Evolutionary conservation across 30 jellyfish, hydroid and myxozoan genomes (phyloP), one percentile per base, ranked within the genome.

Genomic region (Phacellophora camtschatica): DNA sequence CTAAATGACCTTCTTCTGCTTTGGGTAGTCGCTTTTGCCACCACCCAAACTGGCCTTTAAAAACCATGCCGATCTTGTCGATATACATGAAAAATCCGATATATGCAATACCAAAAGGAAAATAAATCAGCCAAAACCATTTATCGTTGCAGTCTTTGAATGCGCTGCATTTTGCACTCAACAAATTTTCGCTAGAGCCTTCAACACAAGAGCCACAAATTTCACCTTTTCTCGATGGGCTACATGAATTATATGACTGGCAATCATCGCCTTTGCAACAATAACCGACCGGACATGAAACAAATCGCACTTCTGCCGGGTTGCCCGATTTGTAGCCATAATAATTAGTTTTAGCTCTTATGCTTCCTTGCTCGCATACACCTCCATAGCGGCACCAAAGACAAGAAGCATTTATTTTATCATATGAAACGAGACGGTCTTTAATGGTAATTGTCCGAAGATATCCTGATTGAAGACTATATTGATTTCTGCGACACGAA

Each of bases 351-450:
- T 77, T 83, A 28, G 98, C 78, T 20, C 68, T 83, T 20, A 92
- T 92, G 25, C 77, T 33, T 0, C 98, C 98, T 12, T 51, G 76
- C 67, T 79, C 90, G 55, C 98, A 92, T 4, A 82, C 78, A 1
- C 98, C 98, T 13, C 98, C 98, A 63, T 83, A 92, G 42, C 85
- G 81, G 39, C 98, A 92, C 71, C 72, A 63, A 70, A 30, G 50
- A 71, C 98, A 92, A 22, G 71, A 53, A 15, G 85, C 96, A 22
- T 64, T 73, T 4, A 28, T 53, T n/a, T 54, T 59, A n/a, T 62
- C 65, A 28, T 30, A 45, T 4, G 46, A 25, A 2, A 50, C 6
- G 8, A 92, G 57, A 23, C 11, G 15, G 4, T 91, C 91, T 9
- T 74, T 56, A 7, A 70, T 51, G 12, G 88, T 89, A 25, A 36